Conservation (phyloP, 2,113 vertebrate genomes). For the Baryphthengus martii region DNA sequence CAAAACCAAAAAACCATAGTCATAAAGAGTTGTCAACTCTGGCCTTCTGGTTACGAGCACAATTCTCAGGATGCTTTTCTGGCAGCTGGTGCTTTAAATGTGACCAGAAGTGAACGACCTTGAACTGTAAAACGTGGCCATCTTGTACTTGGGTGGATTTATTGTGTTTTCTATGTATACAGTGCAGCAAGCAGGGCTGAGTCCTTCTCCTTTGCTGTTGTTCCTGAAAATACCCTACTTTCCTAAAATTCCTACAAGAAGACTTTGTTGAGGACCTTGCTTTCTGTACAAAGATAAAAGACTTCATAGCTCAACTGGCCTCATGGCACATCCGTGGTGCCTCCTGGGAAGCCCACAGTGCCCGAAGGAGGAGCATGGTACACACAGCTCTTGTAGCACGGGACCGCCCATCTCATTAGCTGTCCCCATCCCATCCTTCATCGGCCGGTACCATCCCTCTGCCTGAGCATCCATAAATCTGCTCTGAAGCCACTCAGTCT, state of each 20-base stretch:
- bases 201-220: neutral
- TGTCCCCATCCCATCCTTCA: neutral
- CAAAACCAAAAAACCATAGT: too few relatives aligned
- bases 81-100: neutral
- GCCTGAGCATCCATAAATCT: neutral
- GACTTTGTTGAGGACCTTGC: neutral
- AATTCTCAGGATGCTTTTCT: neutral
- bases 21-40: neutral
- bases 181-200: neutral
- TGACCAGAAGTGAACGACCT: neutral
- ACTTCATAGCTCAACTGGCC: neutral
- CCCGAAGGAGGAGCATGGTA: neutral
- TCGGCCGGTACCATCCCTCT: neutral
- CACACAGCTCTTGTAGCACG: too few relatives aligned
- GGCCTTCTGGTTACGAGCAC: neutral
- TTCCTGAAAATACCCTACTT: neutral
- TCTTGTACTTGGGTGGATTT: neutral
- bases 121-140: rapidly evolving
- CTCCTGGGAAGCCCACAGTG: too few relatives aligned
- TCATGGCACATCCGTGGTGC: rapidly evolving
- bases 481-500: neutral
- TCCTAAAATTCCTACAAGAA: neutral
- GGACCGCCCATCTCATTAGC: rapidly evolving
- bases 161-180: rapidly evolving
- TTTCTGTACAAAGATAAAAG: neutral